Base-by-base conservation (phyloP, 2,797 vertebrate species). In the Zenarchopterus dispar region DNA sequence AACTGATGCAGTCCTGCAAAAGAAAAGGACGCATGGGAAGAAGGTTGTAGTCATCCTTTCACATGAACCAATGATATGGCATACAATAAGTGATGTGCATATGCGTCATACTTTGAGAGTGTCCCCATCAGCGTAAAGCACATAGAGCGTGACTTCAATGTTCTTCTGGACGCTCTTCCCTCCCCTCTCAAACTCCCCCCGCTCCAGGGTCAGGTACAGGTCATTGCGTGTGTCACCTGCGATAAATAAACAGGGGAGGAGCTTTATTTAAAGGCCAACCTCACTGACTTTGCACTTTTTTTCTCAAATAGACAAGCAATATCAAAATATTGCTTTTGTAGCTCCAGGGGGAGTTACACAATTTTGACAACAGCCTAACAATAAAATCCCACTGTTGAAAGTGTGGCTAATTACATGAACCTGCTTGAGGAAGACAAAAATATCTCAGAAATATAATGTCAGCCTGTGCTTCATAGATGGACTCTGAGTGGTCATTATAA, bases 151-250 rank as follows among this genome's bases (percentile, higher is more conserved):
- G 84, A 99, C 95, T 87, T 99, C 98, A 0, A 99, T 99, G 89
- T 99, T 99, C 91, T 99, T 99, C 92, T 99, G 98, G 59, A 99
- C 98, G 1, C 97, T 99, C 80, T 99, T 99, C 53, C 98, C 98
- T 2, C 98, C 98, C 85, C 98, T 93, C 68, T 99, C 98, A 45
- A 99, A 99, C 88, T 99, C 98, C 1, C 98, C 97, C 58, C 94
- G 93, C 79, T 99, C 98, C 87, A 99, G 80, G 0, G 95, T 99
- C 82, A 99, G 93, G 69, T 99, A 99, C 26, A 99, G 91, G 89
- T 99, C 98, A 43, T 99, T 99, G 70, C 98, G 94, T 49, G 95
- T 96, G 77, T 99, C 97, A 84, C 97, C 98, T 99, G 56, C 24
- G 23, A 75, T 39, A 80, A 47, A 67, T 31, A 64, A 36, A 70